phyloP scores from a whole-genome alignment of 2,113 vertebrate genomes.

The Embiotoca jacksoni region DNA sequence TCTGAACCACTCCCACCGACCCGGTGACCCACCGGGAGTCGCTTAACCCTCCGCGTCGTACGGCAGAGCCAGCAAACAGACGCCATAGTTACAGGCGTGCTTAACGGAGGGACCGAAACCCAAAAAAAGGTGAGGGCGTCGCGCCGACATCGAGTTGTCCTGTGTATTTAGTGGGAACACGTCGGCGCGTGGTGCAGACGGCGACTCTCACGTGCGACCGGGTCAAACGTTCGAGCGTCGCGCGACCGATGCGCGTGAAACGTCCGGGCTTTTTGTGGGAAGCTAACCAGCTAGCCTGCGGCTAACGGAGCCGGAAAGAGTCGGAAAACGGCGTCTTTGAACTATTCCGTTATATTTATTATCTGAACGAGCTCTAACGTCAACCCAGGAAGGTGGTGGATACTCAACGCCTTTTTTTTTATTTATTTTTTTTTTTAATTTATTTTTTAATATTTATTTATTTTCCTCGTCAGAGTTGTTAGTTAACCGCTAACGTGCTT shows the following conservation, averaged over 20 bases:
- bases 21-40: constrained; percentile 33
- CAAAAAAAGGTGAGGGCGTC: constrained; percentile 73
- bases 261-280: neutral
- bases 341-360: neutral
- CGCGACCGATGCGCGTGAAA: neutral
- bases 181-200: too few relatives aligned
- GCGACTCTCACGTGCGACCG: too few relatives aligned
- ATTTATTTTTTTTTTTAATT: too few relatives aligned
- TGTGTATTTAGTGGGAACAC: rapidly evolving
- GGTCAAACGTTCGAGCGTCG: neutral
- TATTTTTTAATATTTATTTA: too few relatives aligned
- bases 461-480: too few relatives aligned
- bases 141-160: neutral
- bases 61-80: constrained; percentile 55
- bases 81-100: constrained; percentile 66
- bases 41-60: constrained; percentile 67
- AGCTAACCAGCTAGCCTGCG: constrained; percentile 29
- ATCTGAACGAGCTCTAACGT: neutral
- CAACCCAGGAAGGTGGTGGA: too few relatives aligned
- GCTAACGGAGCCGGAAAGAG: constrained; percentile 24
- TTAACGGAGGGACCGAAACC: constrained; percentile 44
- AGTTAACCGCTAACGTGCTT: neutral
- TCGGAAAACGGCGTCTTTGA: constrained; percentile 15
- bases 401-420: too few relatives aligned
- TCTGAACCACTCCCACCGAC: constrained; percentile 41